Evolutionary conservation across 2,797 vertebrate species (phyloP).

Genomic region (Sternarchorhynchus goeldii): DNA sequence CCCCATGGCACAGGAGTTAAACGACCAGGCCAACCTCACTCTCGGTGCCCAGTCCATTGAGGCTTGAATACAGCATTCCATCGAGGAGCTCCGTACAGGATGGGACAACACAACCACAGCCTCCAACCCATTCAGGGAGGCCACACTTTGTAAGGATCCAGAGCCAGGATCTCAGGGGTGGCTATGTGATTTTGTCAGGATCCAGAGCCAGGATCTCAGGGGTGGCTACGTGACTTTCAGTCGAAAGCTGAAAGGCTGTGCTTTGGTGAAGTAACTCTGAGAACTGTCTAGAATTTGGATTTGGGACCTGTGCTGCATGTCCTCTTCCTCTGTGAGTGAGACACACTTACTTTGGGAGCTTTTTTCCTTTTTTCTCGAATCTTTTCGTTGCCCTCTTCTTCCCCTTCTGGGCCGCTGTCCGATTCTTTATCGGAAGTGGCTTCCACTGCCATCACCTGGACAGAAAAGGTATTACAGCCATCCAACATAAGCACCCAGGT

Average conservation of each 20-base stretch:
- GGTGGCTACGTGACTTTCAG: background rate
- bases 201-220: background rate
- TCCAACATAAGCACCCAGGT: background rate
- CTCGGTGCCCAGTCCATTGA: background rate
- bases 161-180: background rate
- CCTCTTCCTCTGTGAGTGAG: background rate
- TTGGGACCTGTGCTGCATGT: background rate
- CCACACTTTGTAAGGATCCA: background rate
- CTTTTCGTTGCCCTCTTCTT: slow-evolving; percentile 61
- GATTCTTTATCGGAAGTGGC: slow-evolving; percentile 66
- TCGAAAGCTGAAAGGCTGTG: too few species aligned
- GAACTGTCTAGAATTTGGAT: background rate
- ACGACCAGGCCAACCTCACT: slow-evolving; percentile 25
- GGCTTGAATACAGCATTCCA: background rate
- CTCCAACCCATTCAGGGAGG: background rate
- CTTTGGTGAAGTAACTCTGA: background rate
- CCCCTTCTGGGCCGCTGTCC: slow-evolving; percentile 68
- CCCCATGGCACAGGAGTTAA: slow-evolving; percentile 60
- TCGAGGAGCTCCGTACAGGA: background rate
- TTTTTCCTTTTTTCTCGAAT: slow-evolving; percentile 60
- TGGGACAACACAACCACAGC: background rate
- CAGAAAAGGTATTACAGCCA: background rate
- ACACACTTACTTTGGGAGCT: slow-evolving; percentile 66
- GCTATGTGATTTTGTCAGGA: too few species aligned
- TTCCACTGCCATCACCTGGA: slow-evolving; percentile 56